Percentiles rank a stretch among this genome's conserved stretches.
Evolutionary conservation across 2,888 invertebrate genomes (phyloP).

Genomic region (Cenopis cana): DNA sequence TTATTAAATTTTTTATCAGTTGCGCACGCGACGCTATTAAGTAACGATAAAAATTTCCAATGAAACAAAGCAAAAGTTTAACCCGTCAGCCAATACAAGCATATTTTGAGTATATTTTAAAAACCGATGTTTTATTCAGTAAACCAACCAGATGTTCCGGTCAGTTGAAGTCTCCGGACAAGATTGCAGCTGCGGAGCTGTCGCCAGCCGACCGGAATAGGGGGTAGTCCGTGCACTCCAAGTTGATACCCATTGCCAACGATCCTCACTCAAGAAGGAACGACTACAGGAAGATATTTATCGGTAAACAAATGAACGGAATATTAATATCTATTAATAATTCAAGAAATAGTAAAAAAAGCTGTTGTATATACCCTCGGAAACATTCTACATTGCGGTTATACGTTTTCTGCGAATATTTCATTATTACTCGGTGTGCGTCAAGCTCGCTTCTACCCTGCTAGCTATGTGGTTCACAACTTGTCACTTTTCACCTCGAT

Average conservation of each 20-base stretch:
- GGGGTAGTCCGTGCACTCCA: not conserved
- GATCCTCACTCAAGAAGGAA: not conserved
- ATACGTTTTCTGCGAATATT: not conserved
- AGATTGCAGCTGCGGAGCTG: not conserved
- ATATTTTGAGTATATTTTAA: too few relatives aligned
- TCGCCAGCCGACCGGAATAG: not conserved
- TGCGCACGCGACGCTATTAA: not conserved
- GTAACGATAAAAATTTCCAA: not conserved
- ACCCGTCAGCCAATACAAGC: not conserved
- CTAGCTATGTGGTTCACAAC: not conserved
- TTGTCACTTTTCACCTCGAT: not conserved
- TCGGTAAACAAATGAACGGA: not conserved
- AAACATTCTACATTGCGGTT: not conserved
- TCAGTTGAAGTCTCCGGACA: not conserved
- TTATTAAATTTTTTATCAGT: not conserved
- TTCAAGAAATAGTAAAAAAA: not conserved
- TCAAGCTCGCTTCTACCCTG: not conserved
- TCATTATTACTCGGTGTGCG: not conserved
- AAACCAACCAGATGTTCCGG: constrained; percentile 1
- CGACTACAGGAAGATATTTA: not conserved
- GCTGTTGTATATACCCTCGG: not conserved
- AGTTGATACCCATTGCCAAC: constrained; percentile 6
- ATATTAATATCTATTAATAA: not conserved
- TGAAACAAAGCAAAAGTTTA: not conserved
- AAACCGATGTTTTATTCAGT: not conserved